A percentile compares a stretch with the other conserved stretches of the same genome.
Conservation (phyloP, 2,113 vertebrate species). For the Sigmodon hispidus region DNA sequence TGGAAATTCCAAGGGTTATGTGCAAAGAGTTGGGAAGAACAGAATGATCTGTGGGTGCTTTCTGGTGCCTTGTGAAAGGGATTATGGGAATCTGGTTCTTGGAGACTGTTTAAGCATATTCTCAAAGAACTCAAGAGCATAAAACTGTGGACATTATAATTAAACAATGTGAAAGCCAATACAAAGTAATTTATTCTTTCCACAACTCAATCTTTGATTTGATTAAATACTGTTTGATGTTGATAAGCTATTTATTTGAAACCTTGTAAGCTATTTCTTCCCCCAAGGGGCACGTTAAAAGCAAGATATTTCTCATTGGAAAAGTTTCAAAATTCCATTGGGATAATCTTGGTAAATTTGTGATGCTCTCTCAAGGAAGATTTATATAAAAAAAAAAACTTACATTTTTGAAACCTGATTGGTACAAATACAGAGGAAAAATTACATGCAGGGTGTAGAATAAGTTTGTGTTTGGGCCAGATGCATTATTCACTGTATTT, state of each 20-base stretch:
- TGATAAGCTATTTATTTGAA: slow-evolving; percentile 58
- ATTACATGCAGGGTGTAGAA: slow-evolving; percentile 25
- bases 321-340: slow-evolving; percentile 29
- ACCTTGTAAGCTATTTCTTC: background rate
- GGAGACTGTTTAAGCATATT: background rate
- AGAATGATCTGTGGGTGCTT: background rate
- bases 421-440: background rate
- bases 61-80: background rate
- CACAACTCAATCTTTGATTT: slow-evolving; percentile 46
- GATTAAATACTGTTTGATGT: slow-evolving; percentile 43
- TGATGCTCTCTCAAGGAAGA: background rate
- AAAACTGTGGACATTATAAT: background rate
- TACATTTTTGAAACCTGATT: background rate
- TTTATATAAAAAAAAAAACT: background rate
- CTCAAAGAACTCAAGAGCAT: background rate
- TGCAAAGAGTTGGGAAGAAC: accelerated
- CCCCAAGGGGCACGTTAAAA: background rate
- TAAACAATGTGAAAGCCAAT: background rate
- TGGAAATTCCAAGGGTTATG: background rate
- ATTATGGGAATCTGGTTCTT: background rate
- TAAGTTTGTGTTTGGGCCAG: slow-evolving; percentile 42
- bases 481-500: slow-evolving; percentile 62
- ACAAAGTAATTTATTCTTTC: background rate
- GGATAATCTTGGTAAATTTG: background rate
- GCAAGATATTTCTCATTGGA: background rate